These are phyloP conservation scores for Seladonia tumulorum DNA, from an alignment of 2,888 invertebrate genomes.

Conservation along the genomic window DNA sequence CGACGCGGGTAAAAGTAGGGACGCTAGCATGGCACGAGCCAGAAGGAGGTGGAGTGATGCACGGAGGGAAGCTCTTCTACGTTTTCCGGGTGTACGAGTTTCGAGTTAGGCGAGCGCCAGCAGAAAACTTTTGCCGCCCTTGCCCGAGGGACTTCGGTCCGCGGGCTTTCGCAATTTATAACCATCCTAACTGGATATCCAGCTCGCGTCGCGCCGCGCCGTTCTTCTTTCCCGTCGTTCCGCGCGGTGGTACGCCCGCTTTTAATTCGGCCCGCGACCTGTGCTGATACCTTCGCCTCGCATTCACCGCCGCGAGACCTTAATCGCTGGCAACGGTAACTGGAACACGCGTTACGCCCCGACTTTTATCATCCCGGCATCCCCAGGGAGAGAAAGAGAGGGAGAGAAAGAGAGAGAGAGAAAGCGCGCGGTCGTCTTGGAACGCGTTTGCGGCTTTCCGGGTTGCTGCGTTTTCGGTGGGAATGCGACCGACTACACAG, in stretches of 20 bases:
- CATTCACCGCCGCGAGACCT: constrained; percentile 40
- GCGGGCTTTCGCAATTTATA: constrained; percentile 79
- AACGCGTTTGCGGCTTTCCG: constrained; percentile 2
- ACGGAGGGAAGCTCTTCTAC: constrained; percentile 77
- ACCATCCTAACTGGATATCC: constrained; percentile 80
- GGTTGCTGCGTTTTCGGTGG: constrained; percentile 19
- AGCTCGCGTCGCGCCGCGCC: constrained; percentile 64
- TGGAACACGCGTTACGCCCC: constrained; percentile 33
- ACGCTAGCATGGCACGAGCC: constrained; percentile 21
- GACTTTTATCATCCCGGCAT: constrained; percentile 11
- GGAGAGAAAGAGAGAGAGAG: not conserved
- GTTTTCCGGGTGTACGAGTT: constrained; percentile 80
- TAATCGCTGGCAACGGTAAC: constrained; percentile 48
- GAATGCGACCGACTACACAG: not conserved
- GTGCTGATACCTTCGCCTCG: constrained; percentile 34
- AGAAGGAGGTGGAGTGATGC: constrained; percentile 71
- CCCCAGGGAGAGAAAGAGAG: not conserved
- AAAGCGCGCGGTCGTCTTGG: not conserved
- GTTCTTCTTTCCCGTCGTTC: constrained; percentile 67
- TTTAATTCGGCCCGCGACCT: constrained; percentile 53
- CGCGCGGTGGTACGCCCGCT: constrained; percentile 37
- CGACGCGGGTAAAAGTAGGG: constrained; percentile 44
- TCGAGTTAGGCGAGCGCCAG: constrained; percentile 80
- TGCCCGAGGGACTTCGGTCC: constrained; percentile 77
- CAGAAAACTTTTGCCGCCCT: constrained; percentile 79